These are phyloP conservation scores for Spisula subtruncata DNA, from an alignment of 2,888 invertebrate species.

Conservation along the genomic window DNA sequence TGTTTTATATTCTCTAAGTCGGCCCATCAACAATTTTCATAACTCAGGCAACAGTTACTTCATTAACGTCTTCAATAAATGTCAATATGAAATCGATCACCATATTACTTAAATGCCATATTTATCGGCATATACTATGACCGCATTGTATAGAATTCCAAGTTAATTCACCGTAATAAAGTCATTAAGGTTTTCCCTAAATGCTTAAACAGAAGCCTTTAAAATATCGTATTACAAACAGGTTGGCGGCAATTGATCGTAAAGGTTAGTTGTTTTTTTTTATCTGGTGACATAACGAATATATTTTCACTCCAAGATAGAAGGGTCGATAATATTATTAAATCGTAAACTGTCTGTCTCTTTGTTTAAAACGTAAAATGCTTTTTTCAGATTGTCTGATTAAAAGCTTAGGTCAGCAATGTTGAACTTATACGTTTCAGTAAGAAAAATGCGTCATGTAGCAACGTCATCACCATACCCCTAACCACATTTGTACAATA, in stretches of 20 bases:
- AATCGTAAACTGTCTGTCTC: background rate
- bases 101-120: background rate
- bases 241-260: background rate
- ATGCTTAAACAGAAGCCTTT: background rate
- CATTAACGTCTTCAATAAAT: constrained; percentile 16
- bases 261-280: background rate
- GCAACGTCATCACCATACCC: background rate
- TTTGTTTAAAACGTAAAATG: background rate
- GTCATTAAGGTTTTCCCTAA: background rate
- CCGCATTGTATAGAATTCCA: too few relatives aligned
- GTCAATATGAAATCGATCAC: background rate
- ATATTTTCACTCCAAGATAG: background rate
- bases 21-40: background rate
- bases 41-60: background rate
- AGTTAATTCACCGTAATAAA: too few relatives aligned
- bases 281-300: background rate
- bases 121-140: too few relatives aligned
- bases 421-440: background rate
- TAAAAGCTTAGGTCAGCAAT: background rate
- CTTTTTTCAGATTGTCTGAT: background rate
- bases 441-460: background rate
- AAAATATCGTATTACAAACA: background rate
- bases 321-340: too few relatives aligned
- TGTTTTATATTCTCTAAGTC: background rate
- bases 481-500: background rate